These are phyloP conservation scores for Balaeniceps rex DNA, from an alignment of 2,113 vertebrate species.

Conservation along the genomic window DNA sequence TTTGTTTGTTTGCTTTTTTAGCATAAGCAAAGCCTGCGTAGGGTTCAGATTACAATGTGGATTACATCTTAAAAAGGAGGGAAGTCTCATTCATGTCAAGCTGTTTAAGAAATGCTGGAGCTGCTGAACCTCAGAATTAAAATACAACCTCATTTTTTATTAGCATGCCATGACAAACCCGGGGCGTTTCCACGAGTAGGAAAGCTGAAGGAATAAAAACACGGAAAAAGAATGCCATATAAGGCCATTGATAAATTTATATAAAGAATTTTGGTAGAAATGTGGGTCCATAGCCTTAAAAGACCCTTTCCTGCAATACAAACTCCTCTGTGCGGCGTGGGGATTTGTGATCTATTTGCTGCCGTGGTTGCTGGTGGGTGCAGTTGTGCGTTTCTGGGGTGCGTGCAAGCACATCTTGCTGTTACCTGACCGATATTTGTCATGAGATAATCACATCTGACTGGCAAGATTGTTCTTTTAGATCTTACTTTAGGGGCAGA, in stretches of 20 bases:
- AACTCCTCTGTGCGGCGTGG: fast-evolving
- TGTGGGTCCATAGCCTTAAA: neutral
- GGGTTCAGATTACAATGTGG: neutral
- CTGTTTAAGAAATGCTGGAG: neutral
- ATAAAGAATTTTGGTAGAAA: neutral
- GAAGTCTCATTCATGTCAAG: neutral
- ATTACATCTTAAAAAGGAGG: neutral
- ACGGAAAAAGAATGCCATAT: neutral
- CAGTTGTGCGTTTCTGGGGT: fast-evolving
- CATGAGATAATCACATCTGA: neutral
- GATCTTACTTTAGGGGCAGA: neutral
- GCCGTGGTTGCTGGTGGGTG: neutral
- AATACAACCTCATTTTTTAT: neutral
- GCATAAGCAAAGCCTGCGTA: neutral
- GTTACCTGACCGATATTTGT: neutral
- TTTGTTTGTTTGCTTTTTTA: neutral
- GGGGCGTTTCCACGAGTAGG: neutral
- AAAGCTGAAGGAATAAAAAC: neutral
- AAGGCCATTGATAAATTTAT: neutral
- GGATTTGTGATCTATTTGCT: neutral
- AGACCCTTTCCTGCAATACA: neutral
- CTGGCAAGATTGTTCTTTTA: neutral
- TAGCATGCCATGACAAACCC: fast-evolving
- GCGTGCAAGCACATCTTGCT: neutral
- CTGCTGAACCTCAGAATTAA: neutral